phyloP scores from a whole-genome alignment of 2,113 vertebrate species.

The Tinamus guttatus region DNA sequence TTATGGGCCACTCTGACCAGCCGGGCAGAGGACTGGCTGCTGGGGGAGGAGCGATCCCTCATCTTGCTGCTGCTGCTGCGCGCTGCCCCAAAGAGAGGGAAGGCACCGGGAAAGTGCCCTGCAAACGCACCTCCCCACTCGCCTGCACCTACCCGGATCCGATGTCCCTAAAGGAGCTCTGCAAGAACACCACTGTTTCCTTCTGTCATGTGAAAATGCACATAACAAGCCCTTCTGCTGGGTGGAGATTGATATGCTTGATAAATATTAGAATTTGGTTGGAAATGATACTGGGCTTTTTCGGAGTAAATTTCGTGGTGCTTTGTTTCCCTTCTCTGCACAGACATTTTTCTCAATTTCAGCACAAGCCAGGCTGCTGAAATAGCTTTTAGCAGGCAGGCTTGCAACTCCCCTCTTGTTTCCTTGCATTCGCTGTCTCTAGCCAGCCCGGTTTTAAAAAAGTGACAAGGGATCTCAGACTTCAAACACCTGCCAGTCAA shows the following conservation, averaged over 20 bases:
- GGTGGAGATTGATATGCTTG: background rate
- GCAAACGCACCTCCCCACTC: background rate
- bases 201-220: background rate
- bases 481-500: background rate
- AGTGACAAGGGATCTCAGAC: background rate
- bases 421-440: background rate
- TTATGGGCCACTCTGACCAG: slow-evolving; percentile 21
- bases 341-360: background rate
- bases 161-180: background rate
- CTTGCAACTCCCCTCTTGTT: background rate
- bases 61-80: background rate
- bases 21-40: background rate
- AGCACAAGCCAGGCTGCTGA: background rate
- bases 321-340: background rate
- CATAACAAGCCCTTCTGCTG: background rate
- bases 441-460: background rate
- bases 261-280: background rate
- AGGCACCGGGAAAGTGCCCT: background rate
- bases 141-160: background rate
- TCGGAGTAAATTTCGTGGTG: background rate
- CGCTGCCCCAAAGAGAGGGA: background rate
- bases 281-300: background rate
- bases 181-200: background rate
- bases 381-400: background rate
- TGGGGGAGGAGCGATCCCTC: background rate